Conservation (phyloP, 2,113 vertebrate genomes). For the Misgurnus anguillicaudatus region DNA sequence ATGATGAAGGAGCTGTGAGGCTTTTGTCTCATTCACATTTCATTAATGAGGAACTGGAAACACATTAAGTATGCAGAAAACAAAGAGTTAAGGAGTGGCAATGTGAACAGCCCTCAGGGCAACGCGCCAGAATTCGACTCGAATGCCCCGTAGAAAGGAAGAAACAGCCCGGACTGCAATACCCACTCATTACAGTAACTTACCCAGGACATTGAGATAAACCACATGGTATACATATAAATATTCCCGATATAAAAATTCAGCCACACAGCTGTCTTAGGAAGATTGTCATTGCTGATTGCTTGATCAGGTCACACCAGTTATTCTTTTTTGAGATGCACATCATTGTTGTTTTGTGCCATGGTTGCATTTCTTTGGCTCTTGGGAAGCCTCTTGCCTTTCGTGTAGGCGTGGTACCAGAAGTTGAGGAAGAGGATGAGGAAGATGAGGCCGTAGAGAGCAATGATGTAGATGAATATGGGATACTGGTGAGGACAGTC, state of each 20-base stretch:
- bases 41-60: not conserved
- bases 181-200: not conserved
- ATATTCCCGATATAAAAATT: conserved; percentile 45
- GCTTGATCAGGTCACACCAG: conserved; percentile 21
- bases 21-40: conserved; percentile 8
- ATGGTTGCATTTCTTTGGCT: conserved; percentile 78
- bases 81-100: not conserved
- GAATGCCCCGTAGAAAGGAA: not conserved
- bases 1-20: not conserved
- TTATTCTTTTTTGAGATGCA: conserved; percentile 65
- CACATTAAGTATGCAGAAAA: conserved; percentile 1
- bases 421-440: conserved; percentile 94
- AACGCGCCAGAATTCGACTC: conserved; percentile 5
- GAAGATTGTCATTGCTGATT: conserved; percentile 31
- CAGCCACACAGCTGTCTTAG: conserved; percentile 1
- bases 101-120: not conserved
- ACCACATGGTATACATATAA: conserved; percentile 21
- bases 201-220: conserved; percentile 15
- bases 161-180: not conserved
- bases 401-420: conserved; percentile 96
- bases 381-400: conserved; percentile 91
- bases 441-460: conserved; percentile 85
- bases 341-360: conserved; percentile 70
- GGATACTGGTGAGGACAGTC: conserved; percentile 91
- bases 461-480: conserved; percentile 91